These are phyloP conservation scores for Anguilla japonica DNA, from an alignment of 2,113 vertebrate species.

Conservation along the genomic window DNA sequence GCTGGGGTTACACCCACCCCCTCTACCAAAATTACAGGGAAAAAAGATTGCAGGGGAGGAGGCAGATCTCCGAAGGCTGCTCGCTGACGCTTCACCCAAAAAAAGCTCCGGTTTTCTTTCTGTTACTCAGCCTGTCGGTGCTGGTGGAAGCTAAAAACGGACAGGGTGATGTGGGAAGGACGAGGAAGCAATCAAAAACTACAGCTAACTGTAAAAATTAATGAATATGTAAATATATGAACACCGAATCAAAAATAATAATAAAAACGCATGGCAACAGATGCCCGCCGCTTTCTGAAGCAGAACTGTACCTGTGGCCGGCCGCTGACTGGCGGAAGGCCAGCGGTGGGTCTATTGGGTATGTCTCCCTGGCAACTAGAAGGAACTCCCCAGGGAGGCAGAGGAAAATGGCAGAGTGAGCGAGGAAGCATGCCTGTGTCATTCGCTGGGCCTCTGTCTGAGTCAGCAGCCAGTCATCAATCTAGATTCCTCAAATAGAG, in stretches of 20 bases:
- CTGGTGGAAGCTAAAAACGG: not conserved
- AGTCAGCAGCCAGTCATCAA: not conserved
- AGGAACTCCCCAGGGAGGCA: constrained; percentile 4
- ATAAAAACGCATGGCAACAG: not conserved
- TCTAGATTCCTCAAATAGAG: not conserved
- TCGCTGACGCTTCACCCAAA: not conserved
- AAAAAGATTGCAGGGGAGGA: not conserved
- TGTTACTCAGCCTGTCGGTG: not conserved
- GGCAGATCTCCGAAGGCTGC: not conserved
- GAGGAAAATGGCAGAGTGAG: not conserved
- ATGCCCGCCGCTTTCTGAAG: not conserved
- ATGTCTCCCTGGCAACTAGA: constrained; percentile 9
- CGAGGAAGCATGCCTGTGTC: not conserved
- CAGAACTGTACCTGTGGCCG: not conserved
- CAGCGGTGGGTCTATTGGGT: not conserved
- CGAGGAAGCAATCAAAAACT: not conserved
- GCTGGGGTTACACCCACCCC: not conserved
- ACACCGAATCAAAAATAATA: not conserved
- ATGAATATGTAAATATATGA: not conserved
- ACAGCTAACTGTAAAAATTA: not conserved
- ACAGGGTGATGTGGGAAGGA: not conserved
- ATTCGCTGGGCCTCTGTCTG: not conserved
- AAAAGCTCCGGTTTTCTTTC: not conserved
- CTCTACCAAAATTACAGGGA: not conserved
- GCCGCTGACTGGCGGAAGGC: not conserved